A percentile compares a stretch with the other conserved stretches of the same genome.
Evolutionary conservation across 2,113 vertebrate genomes (phyloP).

Genomic region (Tichodroma muraria): DNA sequence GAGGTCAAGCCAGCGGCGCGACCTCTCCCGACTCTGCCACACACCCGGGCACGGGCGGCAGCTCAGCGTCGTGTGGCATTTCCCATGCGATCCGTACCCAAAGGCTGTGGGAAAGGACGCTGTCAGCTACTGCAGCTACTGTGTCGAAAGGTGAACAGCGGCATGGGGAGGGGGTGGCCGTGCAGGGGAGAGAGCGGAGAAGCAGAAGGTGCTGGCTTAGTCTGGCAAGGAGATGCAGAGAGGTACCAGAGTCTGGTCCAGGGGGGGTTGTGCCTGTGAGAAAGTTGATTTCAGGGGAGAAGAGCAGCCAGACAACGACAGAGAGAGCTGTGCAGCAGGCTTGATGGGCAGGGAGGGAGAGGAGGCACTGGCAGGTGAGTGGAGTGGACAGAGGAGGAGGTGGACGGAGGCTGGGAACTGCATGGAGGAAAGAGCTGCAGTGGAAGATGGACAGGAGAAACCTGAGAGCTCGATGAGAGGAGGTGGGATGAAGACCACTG

Average conservation of each 20-base stretch:
- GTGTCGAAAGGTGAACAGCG: neutral
- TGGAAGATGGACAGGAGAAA: neutral
- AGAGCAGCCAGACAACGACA: neutral
- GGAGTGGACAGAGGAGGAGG: no score
- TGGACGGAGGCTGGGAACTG: neutral
- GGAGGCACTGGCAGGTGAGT: neutral
- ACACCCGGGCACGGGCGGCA: neutral
- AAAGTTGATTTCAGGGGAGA: neutral
- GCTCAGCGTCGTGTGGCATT: rapidly evolving
- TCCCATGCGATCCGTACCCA: rapidly evolving
- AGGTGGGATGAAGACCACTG: neutral
- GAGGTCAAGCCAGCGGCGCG: constrained; percentile 8
- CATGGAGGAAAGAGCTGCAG: neutral
- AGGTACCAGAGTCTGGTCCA: neutral
- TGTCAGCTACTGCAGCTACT: neutral
- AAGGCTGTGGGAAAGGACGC: neutral
- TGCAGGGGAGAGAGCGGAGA: neutral
- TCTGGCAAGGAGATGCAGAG: neutral
- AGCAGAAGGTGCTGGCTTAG: neutral
- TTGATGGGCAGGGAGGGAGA: neutral
- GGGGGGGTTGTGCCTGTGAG: neutral
- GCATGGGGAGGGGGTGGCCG: neutral
- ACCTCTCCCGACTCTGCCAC: neutral
- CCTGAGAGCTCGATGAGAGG: neutral
- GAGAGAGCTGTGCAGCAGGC: neutral